These are phyloP conservation scores for Scleropages formosus DNA, from an alignment of 2,797 vertebrate genomes.

Conservation along the genomic window DNA sequence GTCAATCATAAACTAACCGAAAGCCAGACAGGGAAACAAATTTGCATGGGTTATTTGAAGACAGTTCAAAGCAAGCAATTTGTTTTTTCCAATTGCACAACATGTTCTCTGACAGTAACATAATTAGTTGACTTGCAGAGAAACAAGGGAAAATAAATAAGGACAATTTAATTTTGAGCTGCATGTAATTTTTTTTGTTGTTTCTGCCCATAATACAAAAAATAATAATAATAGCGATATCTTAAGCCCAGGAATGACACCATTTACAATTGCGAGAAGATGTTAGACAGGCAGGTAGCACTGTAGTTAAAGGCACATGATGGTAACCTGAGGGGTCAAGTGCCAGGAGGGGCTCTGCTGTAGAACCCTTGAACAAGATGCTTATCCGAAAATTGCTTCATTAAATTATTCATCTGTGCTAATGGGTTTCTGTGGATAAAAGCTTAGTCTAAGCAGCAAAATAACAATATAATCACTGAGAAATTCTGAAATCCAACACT, in stretches of 20 bases:
- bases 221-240: not conserved
- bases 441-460: too few species aligned
- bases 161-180: not conserved
- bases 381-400: too few species aligned
- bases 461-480: too few species aligned
- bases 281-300: too few species aligned
- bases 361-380: too few species aligned
- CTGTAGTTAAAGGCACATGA: too few species aligned
- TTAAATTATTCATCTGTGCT: too few species aligned
- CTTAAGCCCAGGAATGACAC: not conserved
- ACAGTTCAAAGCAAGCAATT: conserved; percentile 12
- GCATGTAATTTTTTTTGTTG: not conserved
- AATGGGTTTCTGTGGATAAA: not conserved
- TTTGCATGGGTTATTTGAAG: not conserved
- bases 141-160: conserved; percentile 6
- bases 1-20: not conserved
- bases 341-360: too few species aligned
- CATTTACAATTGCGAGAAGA: not conserved
- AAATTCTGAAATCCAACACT: too few species aligned
- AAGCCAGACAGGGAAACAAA: not conserved
- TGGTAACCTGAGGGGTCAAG: too few species aligned
- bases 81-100: not conserved
- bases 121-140: not conserved
- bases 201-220: too few species aligned
- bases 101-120: not conserved